Evolutionary conservation across 2,888 invertebrate genomes (phyloP), one percentile per base, ranked within the genome.

Genomic region (Mycalesis mineus): DNA sequence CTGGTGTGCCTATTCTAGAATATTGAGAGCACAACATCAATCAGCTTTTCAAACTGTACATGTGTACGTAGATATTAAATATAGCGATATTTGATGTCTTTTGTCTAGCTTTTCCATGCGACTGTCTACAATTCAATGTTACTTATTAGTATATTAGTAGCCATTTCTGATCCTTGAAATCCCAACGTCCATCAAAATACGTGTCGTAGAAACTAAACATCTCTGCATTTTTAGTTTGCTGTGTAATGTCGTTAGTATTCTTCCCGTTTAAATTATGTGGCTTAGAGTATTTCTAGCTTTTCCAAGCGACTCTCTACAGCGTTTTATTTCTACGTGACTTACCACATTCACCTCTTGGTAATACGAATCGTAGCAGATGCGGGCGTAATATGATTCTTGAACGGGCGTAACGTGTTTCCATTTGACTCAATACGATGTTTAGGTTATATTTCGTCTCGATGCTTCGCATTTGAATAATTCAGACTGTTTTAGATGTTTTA

Each of bases 351-450:
- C 55, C 37, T 47, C 45, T 54, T 47, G 45, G 58, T 33, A 47
- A 54, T 54, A 58, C 14, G 41, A 61, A 56, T 47, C 17, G 53
- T 41, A 61, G 49, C 56, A 56, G 37, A 58, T 54, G 53, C 50
- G 53, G 29, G 47, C 53, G 49, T 58, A 49, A 58, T 58, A 56
- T 58, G 44, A 61, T 51, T 56, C 48, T 58, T 15, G 48, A 62
- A 62, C 41, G 57, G 58, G 63, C 57, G 53, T 57, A 63, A 44
- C 57, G 50, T 45, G 60, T 59, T 63, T 58, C 62, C 60, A 61
- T 62, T 61, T 57, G 62, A 63, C 57, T 64, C 40, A 13, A 37
- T 57, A 42, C 40, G 22, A 42, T 28, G 33, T 50, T 13, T 28
- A 41, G 49, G 17, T 15, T 42, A 39, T 50, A 51, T 58, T 40